These are phyloP conservation scores for Copidosoma aretas DNA, from an alignment of 2,888 invertebrate species.

Conservation along the genomic window DNA sequence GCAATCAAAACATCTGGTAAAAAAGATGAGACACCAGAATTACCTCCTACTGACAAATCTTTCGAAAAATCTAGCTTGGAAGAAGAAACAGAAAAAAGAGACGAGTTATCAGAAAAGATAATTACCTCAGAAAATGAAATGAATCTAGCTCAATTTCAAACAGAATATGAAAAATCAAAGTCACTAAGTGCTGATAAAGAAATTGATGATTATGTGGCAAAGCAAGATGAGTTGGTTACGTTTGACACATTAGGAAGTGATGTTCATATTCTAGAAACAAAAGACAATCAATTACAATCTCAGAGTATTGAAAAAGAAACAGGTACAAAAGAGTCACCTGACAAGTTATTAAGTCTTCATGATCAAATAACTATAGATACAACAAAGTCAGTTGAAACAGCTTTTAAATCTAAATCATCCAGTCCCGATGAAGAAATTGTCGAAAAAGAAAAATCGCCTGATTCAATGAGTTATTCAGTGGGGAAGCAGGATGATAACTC, in stretches of 20 bases:
- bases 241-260: constrained; percentile 6
- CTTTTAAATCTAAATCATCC: constrained; percentile 31
- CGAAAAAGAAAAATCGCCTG: neutral
- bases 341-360: neutral
- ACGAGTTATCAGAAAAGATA: too few species aligned
- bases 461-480: neutral
- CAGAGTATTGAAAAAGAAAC: constrained; percentile 33
- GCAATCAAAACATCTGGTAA: too few species aligned
- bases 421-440: constrained; percentile 12
- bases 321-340: constrained; percentile 7
- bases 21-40: too few species aligned
- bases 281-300: constrained; percentile 42
- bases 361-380: neutral
- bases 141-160: too few species aligned
- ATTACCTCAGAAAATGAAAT: too few species aligned
- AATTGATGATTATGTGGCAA: constrained; percentile 2
- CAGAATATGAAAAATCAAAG: constrained; percentile 31
- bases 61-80: neutral
- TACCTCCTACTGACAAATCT: constrained; percentile 28
- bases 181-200: constrained; percentile 38
- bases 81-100: too few species aligned
- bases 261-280: constrained; percentile 12
- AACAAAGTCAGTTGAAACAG: constrained; percentile 12
- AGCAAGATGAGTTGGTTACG: neutral
- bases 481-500: constrained; percentile 17